Evolutionary conservation across 2,888 invertebrate genomes (phyloP), one percentile per base, ranked within the genome.

Genomic region (Spisula solida): DNA sequence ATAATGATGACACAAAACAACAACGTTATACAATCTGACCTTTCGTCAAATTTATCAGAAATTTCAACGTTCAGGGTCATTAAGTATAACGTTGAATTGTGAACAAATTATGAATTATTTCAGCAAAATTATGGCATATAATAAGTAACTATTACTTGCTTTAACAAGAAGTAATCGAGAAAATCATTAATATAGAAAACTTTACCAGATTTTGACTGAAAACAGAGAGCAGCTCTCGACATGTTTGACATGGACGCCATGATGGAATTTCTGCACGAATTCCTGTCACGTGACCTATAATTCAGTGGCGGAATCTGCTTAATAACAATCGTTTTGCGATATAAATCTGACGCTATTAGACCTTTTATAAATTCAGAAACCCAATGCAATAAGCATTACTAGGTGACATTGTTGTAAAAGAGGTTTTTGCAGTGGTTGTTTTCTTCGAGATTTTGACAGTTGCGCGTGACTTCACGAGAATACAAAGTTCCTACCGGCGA

Each of bases 401-500:
- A 6, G n/a, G 6, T 83, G 83, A 83, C 83, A 83, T 47, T 1
- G 12, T 60, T 25, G 12, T n/a, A 83, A 47, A 34, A 41, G 14
- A 0, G n/a, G 20, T 25, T 25, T 34, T 75, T 75, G 14, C 14
- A 14, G 5, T 5, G 0, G 25, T 34, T 75, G 14, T 75, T 75
- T 29, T 34, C 16, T 31, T 31, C 86, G 87, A 78, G 90, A 88
- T 80, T 83, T 83, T 29, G 60, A 31, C 41, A 66, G 79, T 55
- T 82, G 51, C 14, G 60, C 91, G 94, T 82, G 93, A 91, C 14
- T 47, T 75, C 82, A 85, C 94, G 93, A 91, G 94, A 92, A 93
- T 87, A 92, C 95, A 94, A 94, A 94, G 94, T 93, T 93, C 41
- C 41, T 93, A 91, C 93, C 90, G 88, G 89, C 84, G 87, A 75